Base-by-base conservation (phyloP, 1,140 invertebrate genomes). In the Pseudomyrmex flavicornis region DNA sequence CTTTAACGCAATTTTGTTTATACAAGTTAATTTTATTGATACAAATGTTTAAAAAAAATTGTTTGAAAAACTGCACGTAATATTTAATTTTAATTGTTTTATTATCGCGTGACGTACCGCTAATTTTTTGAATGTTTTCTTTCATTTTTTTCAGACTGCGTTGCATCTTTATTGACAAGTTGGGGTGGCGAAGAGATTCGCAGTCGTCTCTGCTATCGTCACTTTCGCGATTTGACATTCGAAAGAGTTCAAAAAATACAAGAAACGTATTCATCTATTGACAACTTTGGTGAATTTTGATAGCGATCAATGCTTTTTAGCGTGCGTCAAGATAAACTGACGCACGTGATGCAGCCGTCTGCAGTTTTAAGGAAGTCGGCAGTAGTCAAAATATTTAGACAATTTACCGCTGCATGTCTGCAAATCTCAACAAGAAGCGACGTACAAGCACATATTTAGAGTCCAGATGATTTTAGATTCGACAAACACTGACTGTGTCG, bases 101-200 rank as follows among this genome's bases (percentile, higher is more conserved):
- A 48, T 46, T 8, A 17, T 63, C 12, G 12, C 4, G 5, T 50
- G 9, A 80, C 89, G 52, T 88, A 93, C 92, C 93, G 46, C 91
- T 82, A 77, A 93, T 93, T 76, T 88, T 92, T 58, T 90, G 91
- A 65, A 93, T 92, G 74, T 89, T 92, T 54, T 89, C 86, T 77
- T 91, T 93, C 76, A 93, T 85, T 85, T 92, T 93, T 17, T 61
- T 89, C 46, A 93, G 87, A 66, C 92, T 91, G 1, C 89, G 88
- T 56, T 92, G 87, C 92, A 93, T 92, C 61, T 92, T 93, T 70
- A 87, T 77, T 9, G 91, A 91, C 9, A 92, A 74, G 62, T 85
- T 92, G 50, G 84, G 66, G 65, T 85, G 89, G 48, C 73, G 75
- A 10, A 79, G 26, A 8, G 85, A 63, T 20, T 83, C 58, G 12